These are phyloP conservation scores for Cancer borealis DNA, from an alignment of 2,888 invertebrate genomes.

Conservation along the genomic window DNA sequence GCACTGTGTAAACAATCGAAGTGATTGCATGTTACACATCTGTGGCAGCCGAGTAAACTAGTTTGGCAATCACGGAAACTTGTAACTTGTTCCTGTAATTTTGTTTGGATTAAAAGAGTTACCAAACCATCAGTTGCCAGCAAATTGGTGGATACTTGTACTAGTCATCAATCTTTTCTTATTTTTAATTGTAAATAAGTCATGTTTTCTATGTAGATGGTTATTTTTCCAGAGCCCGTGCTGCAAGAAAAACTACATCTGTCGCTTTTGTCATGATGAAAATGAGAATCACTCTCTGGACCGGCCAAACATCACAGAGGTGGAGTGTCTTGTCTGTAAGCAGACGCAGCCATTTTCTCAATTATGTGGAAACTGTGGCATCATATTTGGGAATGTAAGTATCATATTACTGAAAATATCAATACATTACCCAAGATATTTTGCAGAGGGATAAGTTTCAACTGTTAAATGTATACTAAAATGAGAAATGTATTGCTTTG, in stretches of 20 bases:
- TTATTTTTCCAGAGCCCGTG: conserved; percentile 90
- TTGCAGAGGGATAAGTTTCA: too few relatives aligned
- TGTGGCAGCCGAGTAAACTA: too few relatives aligned
- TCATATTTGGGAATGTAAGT: conserved; percentile 88
- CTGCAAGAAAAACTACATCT: conserved; percentile 92
- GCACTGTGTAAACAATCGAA: too few relatives aligned
- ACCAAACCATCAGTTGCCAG: too few relatives aligned
- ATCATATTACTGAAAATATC: not conserved
- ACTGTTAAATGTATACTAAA: too few relatives aligned
- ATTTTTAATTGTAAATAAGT: not conserved
- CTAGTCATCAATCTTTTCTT: not conserved
- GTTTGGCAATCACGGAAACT: too few relatives aligned
- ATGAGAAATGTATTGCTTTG: too few relatives aligned
- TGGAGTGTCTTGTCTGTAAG: conserved; percentile 91
- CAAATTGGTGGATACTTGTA: too few relatives aligned
- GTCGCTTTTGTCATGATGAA: conserved; percentile 94
- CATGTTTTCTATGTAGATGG: not conserved
- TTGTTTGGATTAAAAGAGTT: too few relatives aligned
- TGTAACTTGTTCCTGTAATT: too few relatives aligned
- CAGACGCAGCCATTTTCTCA: conserved; percentile 90
- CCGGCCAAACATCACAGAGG: conserved; percentile 89
- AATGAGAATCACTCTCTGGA: conserved; percentile 91
- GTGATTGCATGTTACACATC: too few relatives aligned
- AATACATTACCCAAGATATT: too few relatives aligned
- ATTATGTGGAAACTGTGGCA: conserved; percentile 88